Conservation (phyloP, 2,888 invertebrate species). For the Julus scandinavius region DNA sequence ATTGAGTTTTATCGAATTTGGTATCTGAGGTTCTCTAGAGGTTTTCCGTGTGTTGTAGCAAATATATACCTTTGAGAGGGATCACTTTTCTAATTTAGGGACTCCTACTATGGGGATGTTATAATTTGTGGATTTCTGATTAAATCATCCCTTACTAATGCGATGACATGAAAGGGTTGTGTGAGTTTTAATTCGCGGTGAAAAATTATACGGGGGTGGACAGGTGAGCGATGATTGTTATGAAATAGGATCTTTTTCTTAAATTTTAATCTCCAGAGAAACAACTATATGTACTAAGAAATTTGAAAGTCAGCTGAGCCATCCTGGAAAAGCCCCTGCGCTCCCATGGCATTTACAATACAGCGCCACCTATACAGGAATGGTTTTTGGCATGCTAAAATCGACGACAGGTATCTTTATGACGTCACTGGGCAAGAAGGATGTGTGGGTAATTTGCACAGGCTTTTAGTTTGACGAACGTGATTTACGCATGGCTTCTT, state of each 20-base stretch:
- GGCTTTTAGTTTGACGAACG: too few relatives aligned
- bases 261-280: not conserved
- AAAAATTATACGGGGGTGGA: not conserved
- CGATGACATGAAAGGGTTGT: not conserved
- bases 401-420: too few relatives aligned
- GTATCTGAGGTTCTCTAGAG: too few relatives aligned
- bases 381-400: not conserved
- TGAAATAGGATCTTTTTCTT: not conserved
- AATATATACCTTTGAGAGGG: too few relatives aligned
- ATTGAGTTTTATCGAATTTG: too few relatives aligned
- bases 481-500: too few relatives aligned
- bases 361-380: not conserved
- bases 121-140: not conserved
- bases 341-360: not conserved
- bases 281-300: not conserved
- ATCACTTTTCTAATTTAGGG: too few relatives aligned
- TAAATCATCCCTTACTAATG: too few relatives aligned
- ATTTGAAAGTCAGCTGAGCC: not conserved
- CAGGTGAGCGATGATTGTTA: conserved; percentile 6
- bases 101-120: not conserved
- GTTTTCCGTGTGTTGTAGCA: too few relatives aligned
- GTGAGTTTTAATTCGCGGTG: not conserved
- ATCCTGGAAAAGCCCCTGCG: conserved; percentile 6
- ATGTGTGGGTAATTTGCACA: too few relatives aligned
- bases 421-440: too few relatives aligned